Percentiles rank a stretch among this genome's conserved stretches.
Evolutionary conservation across 64 coral and sea anemone genomes (phyloP).

Genomic region (Actinia equina): DNA sequence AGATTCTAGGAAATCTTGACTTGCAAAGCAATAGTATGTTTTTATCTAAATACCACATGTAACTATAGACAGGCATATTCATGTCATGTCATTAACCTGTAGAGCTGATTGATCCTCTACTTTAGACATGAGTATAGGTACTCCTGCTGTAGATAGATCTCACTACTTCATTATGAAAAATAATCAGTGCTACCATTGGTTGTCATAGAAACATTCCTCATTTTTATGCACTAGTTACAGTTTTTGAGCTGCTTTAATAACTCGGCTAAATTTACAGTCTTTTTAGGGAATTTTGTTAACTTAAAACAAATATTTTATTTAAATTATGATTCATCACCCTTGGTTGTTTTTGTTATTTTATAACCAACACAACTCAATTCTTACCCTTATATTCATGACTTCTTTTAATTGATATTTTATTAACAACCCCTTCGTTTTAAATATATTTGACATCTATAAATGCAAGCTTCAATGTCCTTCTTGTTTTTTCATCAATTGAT

Average conservation of each 20-base stretch:
- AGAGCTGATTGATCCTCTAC: too few species aligned
- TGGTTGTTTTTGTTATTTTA: constrained; percentile 6
- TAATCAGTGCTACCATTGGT: background rate
- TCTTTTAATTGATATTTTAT: background rate
- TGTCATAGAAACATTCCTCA: background rate
- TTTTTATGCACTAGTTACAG: too few species aligned
- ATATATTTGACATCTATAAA: background rate
- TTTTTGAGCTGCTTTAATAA: too few species aligned
- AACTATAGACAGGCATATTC: background rate
- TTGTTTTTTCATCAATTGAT: background rate
- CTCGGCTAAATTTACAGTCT: too few species aligned
- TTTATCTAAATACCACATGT: background rate
- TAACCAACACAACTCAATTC: background rate
- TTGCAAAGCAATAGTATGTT: background rate
- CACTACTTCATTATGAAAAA: too few species aligned
- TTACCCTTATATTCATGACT: background rate
- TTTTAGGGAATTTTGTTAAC: too few species aligned
- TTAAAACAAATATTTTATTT: background rate
- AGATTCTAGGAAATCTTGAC: background rate
- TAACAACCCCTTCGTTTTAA: background rate
- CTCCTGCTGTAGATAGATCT: background rate
- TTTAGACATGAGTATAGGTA: background rate
- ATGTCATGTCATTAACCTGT: too few species aligned
- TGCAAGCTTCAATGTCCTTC: background rate
- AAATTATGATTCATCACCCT: background rate